Conservation (phyloP, 2,113 vertebrate genomes). For the Polyodon spathula region DNA sequence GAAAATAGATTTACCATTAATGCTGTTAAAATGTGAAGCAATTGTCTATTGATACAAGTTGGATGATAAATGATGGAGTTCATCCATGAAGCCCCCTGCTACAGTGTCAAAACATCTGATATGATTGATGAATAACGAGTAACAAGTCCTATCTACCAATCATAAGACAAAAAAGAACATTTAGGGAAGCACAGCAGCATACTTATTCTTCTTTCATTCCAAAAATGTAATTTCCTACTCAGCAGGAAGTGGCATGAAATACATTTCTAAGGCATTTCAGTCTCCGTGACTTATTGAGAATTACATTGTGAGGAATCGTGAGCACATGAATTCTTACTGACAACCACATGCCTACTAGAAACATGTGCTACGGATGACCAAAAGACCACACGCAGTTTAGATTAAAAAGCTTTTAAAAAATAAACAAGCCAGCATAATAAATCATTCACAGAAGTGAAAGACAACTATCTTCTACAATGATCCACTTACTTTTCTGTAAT, state of each 20-base stretch:
- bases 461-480: not conserved
- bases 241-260: slow-evolving; percentile 40
- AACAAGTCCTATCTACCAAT: slow-evolving; percentile 3
- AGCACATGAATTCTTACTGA: slow-evolving; percentile 41
- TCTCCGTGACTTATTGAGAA: slow-evolving; percentile 42
- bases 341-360: slow-evolving; percentile 34
- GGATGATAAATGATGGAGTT: slow-evolving; percentile 29
- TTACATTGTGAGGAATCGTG: slow-evolving; percentile 37
- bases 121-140: slow-evolving; percentile 5
- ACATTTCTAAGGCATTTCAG: slow-evolving; percentile 35
- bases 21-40: slow-evolving; percentile 26
- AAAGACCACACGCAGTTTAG: slow-evolving; percentile 33
- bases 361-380: slow-evolving; percentile 28
- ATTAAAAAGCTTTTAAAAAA: slow-evolving; percentile 19
- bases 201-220: slow-evolving; percentile 32
- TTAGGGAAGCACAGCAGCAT: slow-evolving; percentile 2
- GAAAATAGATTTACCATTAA: slow-evolving; percentile 19
- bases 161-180: slow-evolving; percentile 7
- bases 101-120: slow-evolving; percentile 28
- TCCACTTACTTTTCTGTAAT: not conserved
- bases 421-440: slow-evolving; percentile 39
- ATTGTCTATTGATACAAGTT: slow-evolving; percentile 35
- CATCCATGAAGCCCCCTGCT: slow-evolving; percentile 24
- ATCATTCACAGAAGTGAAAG: slow-evolving; percentile 33
- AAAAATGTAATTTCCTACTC: slow-evolving; percentile 52